phyloP scores from a whole-genome alignment of 2,113 vertebrate genomes.

The Nesospiza acunhae region DNA sequence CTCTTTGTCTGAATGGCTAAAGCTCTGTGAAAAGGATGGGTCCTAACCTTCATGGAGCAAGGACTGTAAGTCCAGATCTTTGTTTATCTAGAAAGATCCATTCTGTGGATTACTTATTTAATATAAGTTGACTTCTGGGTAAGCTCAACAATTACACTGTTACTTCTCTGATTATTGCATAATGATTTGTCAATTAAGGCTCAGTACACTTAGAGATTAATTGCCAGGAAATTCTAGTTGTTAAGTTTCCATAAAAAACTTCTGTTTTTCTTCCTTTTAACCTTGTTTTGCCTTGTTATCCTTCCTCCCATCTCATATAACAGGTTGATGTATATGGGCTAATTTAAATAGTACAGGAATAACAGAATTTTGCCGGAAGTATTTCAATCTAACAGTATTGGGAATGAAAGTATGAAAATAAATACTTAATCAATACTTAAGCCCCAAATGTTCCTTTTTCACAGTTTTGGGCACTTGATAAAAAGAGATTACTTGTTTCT shows the following conservation, averaged over 20 bases:
- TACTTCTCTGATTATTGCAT: neutral
- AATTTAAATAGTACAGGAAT: neutral
- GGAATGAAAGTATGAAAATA: neutral
- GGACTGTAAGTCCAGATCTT: neutral
- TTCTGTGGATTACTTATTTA: neutral
- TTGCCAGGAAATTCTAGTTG: conserved; percentile 4
- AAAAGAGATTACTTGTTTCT: conserved; percentile 44
- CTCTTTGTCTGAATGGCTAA: neutral
- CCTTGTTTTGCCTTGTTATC: neutral
- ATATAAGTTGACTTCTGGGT: neutral
- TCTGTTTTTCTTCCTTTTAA: neutral
- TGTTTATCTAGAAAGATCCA: neutral
- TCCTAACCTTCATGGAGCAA: neutral
- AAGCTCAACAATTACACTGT: neutral
- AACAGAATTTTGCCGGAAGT: neutral
- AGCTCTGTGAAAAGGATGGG: neutral
- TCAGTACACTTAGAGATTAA: conserved; percentile 9
- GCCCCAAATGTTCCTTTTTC: neutral
- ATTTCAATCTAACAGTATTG: neutral
- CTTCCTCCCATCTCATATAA: neutral
- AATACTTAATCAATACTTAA: conserved; percentile 12
- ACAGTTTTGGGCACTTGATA: neutral
- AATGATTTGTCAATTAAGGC: conserved; percentile 11
- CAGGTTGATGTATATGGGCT: neutral
- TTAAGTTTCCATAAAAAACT: neutral